phyloP scores from a whole-genome alignment of 2,888 invertebrate species.

The Anoncus sp. region DNA sequence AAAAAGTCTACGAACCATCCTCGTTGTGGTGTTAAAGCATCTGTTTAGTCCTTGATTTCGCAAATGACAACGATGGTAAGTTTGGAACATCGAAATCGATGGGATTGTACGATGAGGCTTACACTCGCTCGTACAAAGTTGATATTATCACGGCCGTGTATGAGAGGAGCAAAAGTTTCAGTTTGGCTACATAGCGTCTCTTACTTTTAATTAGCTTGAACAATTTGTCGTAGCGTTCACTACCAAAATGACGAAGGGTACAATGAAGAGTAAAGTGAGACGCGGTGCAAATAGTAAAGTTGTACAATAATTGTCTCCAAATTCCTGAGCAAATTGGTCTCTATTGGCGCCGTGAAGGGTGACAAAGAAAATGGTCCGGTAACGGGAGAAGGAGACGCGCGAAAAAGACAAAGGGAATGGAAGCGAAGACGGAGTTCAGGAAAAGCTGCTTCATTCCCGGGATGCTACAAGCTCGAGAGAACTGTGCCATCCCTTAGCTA shows the following conservation, averaged over 20 bases:
- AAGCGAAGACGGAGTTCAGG: conserved; percentile 36
- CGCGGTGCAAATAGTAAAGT: conserved; percentile 26
- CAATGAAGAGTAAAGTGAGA: conserved; percentile 7
- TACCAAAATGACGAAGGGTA: conserved; percentile 18
- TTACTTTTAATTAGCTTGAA: conserved; percentile 25
- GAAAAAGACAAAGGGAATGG: conserved; percentile 56
- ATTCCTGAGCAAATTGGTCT: conserved; percentile 45
- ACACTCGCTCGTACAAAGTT: no score
- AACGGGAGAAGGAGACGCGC: conserved; percentile 40
- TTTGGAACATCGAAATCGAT: no score
- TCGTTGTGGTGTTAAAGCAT: no score
- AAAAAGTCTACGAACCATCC: no score
- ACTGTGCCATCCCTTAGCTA: conserved; percentile 43
- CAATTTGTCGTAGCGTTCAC: conserved; percentile 18
- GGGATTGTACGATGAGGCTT: no score
- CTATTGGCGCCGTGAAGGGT: conserved; percentile 34
- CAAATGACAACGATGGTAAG: no score
- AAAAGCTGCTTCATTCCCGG: conserved; percentile 21
- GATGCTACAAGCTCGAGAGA: conserved; percentile 34
- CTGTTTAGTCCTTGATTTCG: no score
- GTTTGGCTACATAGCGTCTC: no score
- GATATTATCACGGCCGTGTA: no score
- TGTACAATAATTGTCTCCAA: conserved; percentile 21
- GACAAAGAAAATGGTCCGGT: conserved; percentile 55
- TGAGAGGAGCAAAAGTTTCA: no score